A percentile compares a stretch with the other conserved stretches of the same genome.
phyloP scores from a whole-genome alignment of 2,113 vertebrate genomes.

The Monarcha castaneiventris region DNA sequence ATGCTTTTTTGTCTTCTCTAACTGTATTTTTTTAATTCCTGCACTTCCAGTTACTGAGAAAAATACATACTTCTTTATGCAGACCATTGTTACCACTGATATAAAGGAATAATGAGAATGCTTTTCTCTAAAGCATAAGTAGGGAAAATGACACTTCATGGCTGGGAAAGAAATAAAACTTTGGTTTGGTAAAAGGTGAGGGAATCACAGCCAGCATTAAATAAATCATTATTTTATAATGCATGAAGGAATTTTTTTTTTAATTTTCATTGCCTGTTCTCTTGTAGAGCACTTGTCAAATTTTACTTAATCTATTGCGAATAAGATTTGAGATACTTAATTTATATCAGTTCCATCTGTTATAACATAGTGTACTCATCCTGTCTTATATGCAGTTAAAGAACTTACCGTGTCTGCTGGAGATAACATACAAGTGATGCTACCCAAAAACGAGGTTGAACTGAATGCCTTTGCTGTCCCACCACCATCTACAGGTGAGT shows the following conservation, averaged over 20 bases:
- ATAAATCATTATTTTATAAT: not conserved
- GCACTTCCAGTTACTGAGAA: not conserved
- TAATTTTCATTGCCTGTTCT: not conserved
- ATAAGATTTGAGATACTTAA: not conserved
- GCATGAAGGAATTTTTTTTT: not conserved
- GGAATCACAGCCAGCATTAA: not conserved
- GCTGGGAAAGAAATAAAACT: not conserved
- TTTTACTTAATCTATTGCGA: not conserved
- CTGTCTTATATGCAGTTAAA: conserved; percentile 53
- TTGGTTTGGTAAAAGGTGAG: not conserved
- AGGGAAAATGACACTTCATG: not conserved
- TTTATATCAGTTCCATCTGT: not conserved
- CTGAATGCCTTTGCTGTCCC: conserved; percentile 68
- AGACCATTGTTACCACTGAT: not conserved
- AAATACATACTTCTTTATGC: not conserved
- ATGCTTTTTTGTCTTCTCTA: not conserved
- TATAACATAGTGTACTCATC: not conserved
- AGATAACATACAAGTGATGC: conserved; percentile 64
- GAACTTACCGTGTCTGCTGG: conserved; percentile 71
- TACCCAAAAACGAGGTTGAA: conserved; percentile 70
- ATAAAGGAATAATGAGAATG: not conserved
- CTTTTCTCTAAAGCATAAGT: not conserved
- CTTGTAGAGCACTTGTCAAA: not conserved
- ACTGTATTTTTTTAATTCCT: not conserved
- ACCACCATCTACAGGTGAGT: conserved; percentile 68